Evolutionary conservation across 2,797 vertebrate genomes (phyloP).

Genomic region (Monodelphis domestica): DNA sequence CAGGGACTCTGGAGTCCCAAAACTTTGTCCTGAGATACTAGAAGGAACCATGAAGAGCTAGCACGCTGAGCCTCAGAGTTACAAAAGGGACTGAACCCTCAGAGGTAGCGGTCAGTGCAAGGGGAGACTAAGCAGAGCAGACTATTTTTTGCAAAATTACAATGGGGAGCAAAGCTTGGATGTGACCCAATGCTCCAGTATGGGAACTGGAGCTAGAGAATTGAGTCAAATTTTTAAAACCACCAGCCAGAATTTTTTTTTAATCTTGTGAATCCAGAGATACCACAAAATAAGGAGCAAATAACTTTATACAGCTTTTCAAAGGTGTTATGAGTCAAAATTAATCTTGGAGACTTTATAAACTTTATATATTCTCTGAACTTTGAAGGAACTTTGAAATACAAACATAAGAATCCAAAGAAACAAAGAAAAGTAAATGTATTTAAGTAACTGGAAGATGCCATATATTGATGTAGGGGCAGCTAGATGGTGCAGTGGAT

Average conservation of each 20-base stretch:
- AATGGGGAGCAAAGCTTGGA: neutral
- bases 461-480: too few species aligned
- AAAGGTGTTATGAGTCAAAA: too few species aligned
- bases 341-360: too few species aligned
- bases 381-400: too few species aligned
- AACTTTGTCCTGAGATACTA: neutral
- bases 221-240: neutral
- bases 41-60: neutral
- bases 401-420: too few species aligned
- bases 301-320: neutral
- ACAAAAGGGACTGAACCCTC: neutral
- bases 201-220: neutral
- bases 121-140: neutral
- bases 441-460: too few species aligned
- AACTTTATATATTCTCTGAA: too few species aligned
- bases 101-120: neutral
- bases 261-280: neutral
- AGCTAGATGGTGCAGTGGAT: too few species aligned
- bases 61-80: neutral
- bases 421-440: too few species aligned
- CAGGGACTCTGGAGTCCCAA: neutral
- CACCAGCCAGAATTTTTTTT: neutral
- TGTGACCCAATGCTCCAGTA: neutral
- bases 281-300: neutral
- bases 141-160: neutral